Evolutionary conservation across 2,797 vertebrate species (phyloP), one percentile per base, ranked within the genome.

Genomic region (Melanotaenia boesemani): DNA sequence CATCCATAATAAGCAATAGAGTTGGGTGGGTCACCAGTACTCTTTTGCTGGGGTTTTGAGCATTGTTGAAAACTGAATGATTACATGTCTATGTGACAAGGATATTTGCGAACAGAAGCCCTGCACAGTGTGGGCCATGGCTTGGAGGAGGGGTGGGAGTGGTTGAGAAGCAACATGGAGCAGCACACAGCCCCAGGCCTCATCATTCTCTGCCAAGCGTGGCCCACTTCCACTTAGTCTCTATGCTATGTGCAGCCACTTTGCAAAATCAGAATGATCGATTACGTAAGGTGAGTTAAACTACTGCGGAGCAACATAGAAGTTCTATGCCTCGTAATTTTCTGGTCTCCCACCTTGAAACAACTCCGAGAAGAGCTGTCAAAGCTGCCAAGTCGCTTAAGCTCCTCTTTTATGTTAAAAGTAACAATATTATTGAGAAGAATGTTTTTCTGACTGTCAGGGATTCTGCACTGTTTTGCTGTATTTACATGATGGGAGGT

Each of bases 211-310:
- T 88, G 91, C 82, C 90, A 86, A 76, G 52, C 77, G 15, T 81
- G 86, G 84, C 91, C 88, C 85, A 79, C 85, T 79, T 92, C 80
- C 88, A 90, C 74, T 72, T 73, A 61, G 81, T 76, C 78, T 78
- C 70, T 81, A 61, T 77, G 85, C 82, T 83, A 61, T 73, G 66
- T 65, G 41, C 75, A 76, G 79, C 77, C 80, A 65, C 88, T 89
- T 74, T 82, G 72, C 84, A 66, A 63, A 91, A 91, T 91, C 93
- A 85, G 73, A 74, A 91, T 94, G 93, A 95, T 93, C 70, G 86
- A 95, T 94, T 79, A 78, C 55, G 0, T 83, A 18, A 82, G 90
- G 87, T 82, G 87, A 88, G 88, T 91, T 88, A 80, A 93, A 93
- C 91, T 93, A 94, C 93, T 91, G 93, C 24, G 1, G 70, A 55